phyloP scores from a whole-genome alignment of 2,888 invertebrate genomes.

The Campoplex nolae region DNA sequence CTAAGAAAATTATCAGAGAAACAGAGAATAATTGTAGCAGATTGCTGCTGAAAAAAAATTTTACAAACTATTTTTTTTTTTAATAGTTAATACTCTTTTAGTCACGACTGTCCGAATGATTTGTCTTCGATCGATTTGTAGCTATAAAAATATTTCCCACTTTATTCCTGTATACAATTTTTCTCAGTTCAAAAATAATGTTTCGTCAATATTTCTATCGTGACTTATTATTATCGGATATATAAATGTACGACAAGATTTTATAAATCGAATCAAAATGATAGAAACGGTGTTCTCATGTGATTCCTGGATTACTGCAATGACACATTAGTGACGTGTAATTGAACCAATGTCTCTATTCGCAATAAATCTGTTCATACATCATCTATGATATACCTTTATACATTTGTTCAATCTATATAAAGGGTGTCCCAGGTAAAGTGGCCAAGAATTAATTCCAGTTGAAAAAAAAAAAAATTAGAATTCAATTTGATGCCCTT shows the following conservation, averaged over 20 bases:
- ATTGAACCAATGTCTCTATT: constrained; percentile 52
- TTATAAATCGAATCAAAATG: constrained; percentile 5
- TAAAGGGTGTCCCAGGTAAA: neutral
- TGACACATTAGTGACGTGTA: constrained; percentile 22
- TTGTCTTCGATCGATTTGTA: constrained; percentile 9
- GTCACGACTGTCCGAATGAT: neutral
- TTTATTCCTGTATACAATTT: neutral
- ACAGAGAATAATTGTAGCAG: neutral
- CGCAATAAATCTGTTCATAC: neutral
- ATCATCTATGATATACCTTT: neutral
- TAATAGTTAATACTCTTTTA: neutral
- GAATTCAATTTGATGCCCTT: too few species aligned
- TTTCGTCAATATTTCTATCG: neutral
- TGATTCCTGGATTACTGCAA: constrained; percentile 7
- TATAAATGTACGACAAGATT: neutral
- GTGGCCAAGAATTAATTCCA: neutral
- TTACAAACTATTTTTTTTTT: neutral
- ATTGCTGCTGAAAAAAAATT: neutral
- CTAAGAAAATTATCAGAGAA: neutral
- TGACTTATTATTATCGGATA: neutral
- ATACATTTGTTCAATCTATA: neutral
- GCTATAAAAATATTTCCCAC: neutral
- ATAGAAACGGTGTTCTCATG: constrained; percentile 21
- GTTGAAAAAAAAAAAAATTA: too few species aligned
- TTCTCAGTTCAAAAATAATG: neutral